phyloP scores from a whole-genome alignment of 2,113 vertebrate genomes.

The Macquaria ambigua region DNA sequence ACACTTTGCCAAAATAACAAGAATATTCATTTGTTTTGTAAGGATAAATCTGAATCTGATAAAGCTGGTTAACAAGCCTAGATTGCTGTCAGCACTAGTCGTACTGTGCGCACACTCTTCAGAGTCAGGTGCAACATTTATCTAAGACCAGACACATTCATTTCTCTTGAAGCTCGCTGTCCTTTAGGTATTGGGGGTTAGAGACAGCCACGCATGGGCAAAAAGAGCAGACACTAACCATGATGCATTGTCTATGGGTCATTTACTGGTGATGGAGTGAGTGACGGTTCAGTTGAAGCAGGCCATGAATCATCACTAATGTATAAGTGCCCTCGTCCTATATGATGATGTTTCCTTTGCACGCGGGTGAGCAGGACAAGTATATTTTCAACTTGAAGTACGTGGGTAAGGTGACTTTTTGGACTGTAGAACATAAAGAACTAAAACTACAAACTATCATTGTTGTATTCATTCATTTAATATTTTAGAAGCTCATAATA shows the following conservation, averaged over 20 bases:
- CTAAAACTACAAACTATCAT: background rate
- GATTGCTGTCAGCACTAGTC: background rate
- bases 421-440: background rate
- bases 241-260: conserved; percentile 55
- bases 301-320: conserved; percentile 63
- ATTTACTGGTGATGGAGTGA: conserved; percentile 65
- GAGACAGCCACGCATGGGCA: conserved; percentile 34
- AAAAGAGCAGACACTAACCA: conserved; percentile 47
- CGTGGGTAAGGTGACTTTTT: background rate
- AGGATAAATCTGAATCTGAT: background rate
- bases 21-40: background rate
- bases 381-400: conserved; percentile 28
- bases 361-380: conserved; percentile 12
- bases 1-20: background rate
- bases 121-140: conserved; percentile 51
- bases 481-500: background rate
- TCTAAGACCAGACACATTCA: conserved; percentile 29
- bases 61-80: background rate
- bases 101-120: conserved; percentile 16
- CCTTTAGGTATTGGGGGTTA: conserved; percentile 73
- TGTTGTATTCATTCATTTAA: background rate
- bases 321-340: conserved; percentile 30
- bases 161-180: conserved; percentile 57
- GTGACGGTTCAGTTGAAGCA: conserved; percentile 61
- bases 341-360: conserved; percentile 35